These are phyloP conservation scores for Heliocidaris tuberculata DNA, from an alignment of 35 echinoderm and acorn worm species.

Conservation along the genomic window DNA sequence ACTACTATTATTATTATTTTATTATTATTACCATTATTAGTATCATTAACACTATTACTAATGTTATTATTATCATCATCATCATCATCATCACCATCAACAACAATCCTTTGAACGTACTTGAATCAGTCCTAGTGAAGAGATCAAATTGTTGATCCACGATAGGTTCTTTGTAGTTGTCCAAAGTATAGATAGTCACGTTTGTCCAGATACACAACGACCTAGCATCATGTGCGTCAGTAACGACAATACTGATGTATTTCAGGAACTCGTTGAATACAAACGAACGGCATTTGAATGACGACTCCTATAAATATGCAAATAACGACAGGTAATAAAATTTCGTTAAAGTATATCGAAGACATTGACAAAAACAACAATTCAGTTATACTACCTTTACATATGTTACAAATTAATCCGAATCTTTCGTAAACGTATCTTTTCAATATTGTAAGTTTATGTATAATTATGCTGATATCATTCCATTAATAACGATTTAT, in stretches of 20 bases:
- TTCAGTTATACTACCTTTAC: too few species aligned
- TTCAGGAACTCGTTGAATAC: conserved; percentile 60
- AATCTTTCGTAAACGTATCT: too few species aligned
- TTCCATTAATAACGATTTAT: too few species aligned
- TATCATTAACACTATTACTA: too few species aligned
- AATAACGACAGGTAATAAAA: not conserved
- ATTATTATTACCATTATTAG: too few species aligned
- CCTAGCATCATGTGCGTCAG: not conserved
- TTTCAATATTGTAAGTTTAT: too few species aligned
- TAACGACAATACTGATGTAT: not conserved
- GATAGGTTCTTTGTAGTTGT: conserved; percentile 32
- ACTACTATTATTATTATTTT: not conserved
- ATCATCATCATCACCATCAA: too few species aligned
- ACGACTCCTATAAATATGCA: conserved; percentile 22
- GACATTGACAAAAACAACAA: too few species aligned
- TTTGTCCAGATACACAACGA: conserved; percentile 61
- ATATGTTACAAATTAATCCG: too few species aligned
- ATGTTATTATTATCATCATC: too few species aligned
- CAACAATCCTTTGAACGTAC: conserved; percentile 39
- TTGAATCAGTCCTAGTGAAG: conserved; percentile 70
- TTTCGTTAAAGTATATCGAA: not conserved
- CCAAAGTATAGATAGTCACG: conserved; percentile 68
- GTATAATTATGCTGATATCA: too few species aligned
- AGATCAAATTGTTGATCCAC: conserved; percentile 48
- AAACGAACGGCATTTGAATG: conserved; percentile 71